Base-by-base conservation (phyloP, 2,888 invertebrate genomes). In the Scaptomyza tumidula region DNA sequence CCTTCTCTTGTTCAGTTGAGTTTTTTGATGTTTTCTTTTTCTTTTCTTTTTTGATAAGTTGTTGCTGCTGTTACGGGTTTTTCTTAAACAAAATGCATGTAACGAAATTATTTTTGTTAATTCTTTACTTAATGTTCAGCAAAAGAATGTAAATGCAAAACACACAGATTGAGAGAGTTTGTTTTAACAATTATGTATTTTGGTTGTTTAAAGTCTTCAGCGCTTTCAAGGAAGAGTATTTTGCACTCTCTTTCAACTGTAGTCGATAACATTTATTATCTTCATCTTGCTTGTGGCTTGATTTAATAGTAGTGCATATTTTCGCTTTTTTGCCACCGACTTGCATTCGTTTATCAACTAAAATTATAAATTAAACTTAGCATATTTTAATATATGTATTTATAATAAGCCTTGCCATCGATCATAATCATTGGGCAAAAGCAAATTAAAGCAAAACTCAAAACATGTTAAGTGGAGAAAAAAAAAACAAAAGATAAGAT, bases 361-460 rank as follows among this genome's bases (percentile, higher is more conserved):
- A 88, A 80, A 68, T 67, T 83, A 88, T 80, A 83, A 86, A 48
- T 88, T 83, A 88, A 77, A 79, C 66, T 82, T 74, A 71, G 52
- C 57, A 58, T 82, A 88, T 41, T 45, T 74, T 83, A 72, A 39
- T 14, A 39, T 35, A 35, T 13, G 2, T 35, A 13, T 35, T 67
- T 24, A 62, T 60, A 64, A 14, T 85, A 87, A 68, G 63, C 70
- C 55, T 71, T 64, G 78, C 67, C 62, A 45, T 50, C 80, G 53
- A 62, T 49, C 13, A 37, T 29, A 37, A 31, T 45, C 39, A 55
- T 59, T 41, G 49, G 54, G 57, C 61, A 59, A 71, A 74, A 79
- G 65, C 78, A 62, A 41, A 16, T 41, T 48, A 33, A 77, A 57
- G 58, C 60, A 49, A 49, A 73, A 54, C 52, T 54, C 52, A 74